Conservation (phyloP, 2,888 invertebrate species). For the Troides aeacus region DNA sequence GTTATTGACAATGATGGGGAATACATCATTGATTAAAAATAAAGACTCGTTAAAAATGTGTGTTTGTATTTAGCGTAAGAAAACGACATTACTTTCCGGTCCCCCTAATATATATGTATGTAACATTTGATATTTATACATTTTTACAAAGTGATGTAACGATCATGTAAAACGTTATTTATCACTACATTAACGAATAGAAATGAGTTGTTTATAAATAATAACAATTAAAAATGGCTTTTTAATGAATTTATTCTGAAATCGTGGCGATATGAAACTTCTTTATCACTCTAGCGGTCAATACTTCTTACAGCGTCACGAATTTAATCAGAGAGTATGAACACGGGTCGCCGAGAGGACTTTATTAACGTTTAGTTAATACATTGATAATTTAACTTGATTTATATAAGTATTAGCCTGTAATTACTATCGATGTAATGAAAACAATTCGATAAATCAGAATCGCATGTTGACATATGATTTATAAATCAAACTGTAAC, state of each 20-base stretch:
- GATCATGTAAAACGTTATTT: background rate
- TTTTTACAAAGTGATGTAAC: background rate
- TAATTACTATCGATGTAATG: conserved; percentile 16
- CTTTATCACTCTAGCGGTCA: conserved; percentile 53
- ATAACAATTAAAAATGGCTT: conserved; percentile 35
- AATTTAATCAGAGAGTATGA: conserved; percentile 7
- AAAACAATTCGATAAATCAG: conserved; percentile 10
- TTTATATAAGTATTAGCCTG: background rate
- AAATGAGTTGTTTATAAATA: conserved; percentile 7
- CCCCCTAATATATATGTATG: too few species aligned
- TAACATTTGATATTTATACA: too few species aligned
- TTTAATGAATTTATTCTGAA: conserved; percentile 31
- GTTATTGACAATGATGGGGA: too few species aligned
- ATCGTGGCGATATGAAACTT: conserved; percentile 29
- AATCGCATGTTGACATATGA: conserved; percentile 3
- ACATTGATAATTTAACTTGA: conserved; percentile 8
- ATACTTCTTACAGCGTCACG: conserved; percentile 43
- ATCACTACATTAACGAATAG: conserved; percentile 2
- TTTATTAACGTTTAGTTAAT: conserved; percentile 5
- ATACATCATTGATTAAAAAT: too few species aligned
- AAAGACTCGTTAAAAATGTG: too few species aligned
- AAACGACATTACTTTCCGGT: too few species aligned
- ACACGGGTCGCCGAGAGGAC: background rate
- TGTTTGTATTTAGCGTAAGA: too few species aligned
- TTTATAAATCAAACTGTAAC: conserved; percentile 41